These are phyloP conservation scores for Porites cylindrica DNA, from an alignment of 92 coral and sea anemone genomes.

Conservation along the genomic window DNA sequence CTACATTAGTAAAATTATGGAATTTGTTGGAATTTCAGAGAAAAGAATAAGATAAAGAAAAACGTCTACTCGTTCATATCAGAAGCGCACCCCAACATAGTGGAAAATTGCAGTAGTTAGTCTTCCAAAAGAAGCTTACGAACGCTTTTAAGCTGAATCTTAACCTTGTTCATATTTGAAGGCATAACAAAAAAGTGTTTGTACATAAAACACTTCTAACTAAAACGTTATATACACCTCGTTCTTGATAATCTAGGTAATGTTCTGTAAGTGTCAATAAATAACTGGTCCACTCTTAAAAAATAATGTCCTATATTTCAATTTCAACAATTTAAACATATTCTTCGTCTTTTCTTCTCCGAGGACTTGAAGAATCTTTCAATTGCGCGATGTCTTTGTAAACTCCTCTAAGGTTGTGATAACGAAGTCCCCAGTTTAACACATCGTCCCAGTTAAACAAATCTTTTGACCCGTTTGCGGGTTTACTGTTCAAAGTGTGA, in stretches of 20 bases:
- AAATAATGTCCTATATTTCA: slow-evolving; percentile 6
- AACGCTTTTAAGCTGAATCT: not conserved
- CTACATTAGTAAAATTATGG: no score
- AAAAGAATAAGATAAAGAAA: no score
- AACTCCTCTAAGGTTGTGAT: slow-evolving; percentile 88
- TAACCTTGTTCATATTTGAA: not conserved
- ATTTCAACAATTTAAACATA: slow-evolving; percentile 52
- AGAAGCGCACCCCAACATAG: not conserved
- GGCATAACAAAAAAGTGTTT: not conserved
- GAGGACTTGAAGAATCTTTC: slow-evolving; percentile 53
- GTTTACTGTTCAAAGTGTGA: slow-evolving; percentile 66
- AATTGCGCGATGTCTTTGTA: slow-evolving; percentile 90
- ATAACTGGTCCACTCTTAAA: slow-evolving; percentile 30
- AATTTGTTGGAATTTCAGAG: no score
- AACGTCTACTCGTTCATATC: no score
- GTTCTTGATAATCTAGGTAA: not conserved
- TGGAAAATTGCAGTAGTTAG: not conserved
- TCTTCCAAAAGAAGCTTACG: not conserved
- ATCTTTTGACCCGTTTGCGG: slow-evolving; percentile 75
- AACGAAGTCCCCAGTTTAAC: slow-evolving; percentile 87
- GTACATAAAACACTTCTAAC: not conserved
- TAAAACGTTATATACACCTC: slow-evolving; percentile 23
- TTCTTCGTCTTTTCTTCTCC: slow-evolving; percentile 66
- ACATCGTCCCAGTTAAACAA: slow-evolving; percentile 94
- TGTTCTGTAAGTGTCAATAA: slow-evolving; percentile 1